Percentiles rank a stretch among this genome's conserved stretches.
phyloP scores from a whole-genome alignment of 2,113 vertebrate species.

The crab-eating macaque (Macaca fascicularis) region DNA sequence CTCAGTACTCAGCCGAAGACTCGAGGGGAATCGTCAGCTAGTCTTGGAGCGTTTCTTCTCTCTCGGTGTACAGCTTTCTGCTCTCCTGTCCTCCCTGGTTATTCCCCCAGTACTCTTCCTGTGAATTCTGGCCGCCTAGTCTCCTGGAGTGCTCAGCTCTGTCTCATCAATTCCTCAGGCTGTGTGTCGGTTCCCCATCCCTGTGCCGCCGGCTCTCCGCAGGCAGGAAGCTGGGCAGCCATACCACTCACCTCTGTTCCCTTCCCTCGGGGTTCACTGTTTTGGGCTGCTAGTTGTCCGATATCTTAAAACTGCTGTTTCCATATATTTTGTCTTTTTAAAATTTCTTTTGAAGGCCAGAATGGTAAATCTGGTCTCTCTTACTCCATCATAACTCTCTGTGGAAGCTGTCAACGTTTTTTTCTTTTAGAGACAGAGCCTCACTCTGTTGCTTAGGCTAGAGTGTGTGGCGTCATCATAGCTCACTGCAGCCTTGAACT shows the following conservation, averaged over 20 bases:
- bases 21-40: not conserved
- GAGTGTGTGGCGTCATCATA: too few species aligned
- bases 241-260: not conserved
- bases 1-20: not conserved
- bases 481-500: too few species aligned
- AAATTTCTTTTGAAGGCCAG: not conserved
- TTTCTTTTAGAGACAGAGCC: too few species aligned
- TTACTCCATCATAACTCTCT: not conserved
- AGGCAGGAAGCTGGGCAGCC: not conserved
- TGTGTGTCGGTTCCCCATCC: too few species aligned
- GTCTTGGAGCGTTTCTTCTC: not conserved
- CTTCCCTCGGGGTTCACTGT: not conserved
- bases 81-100: accelerated
- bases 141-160: not conserved
- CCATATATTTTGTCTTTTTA: not conserved
- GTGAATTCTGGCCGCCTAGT: not conserved
- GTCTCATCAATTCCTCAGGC: not conserved
- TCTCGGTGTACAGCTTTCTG: not conserved
- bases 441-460: too few species aligned
- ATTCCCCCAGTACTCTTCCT: too few species aligned
- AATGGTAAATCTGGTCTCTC: not conserved
- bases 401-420: not conserved
- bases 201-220: not conserved
- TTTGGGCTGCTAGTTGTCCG: not conserved
- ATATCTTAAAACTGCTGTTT: not conserved